Evolutionary conservation across 2,888 invertebrate species (phyloP), one percentile per base, ranked within the genome.

Genomic region (Dendrolimus pini): DNA sequence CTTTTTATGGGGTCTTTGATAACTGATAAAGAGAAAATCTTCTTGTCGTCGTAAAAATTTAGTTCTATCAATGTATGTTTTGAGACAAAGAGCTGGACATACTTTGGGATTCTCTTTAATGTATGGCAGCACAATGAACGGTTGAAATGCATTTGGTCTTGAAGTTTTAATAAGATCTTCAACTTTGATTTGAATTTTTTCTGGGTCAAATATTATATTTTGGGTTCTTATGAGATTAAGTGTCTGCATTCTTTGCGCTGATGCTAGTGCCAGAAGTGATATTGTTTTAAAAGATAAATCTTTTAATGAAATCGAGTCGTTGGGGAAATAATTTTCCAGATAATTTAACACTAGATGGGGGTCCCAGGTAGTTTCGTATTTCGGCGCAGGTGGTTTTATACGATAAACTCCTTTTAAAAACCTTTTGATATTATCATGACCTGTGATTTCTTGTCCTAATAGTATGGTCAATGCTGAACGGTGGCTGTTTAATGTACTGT

Each of bases 351-450:
- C 47, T 10, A 47, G 9, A 10, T 9, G 12, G 12, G 47, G 47
- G 12, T 63, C 58, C 65, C 64, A 65, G 7, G 64, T 68, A 0
- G 9, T 8, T 14, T 59, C 54, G 53, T 66, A 68, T 59, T 63
- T 66, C 0, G 66, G 65, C 9, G 18, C n/a, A 18, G 60, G 56
- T 8, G 63, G 65, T 30, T 57, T 61, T 18, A 64, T 18, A 0
- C 56, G 57, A 55, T 56, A 67, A 12, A 61, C 60, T 0, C 66
- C 64, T 42, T 66, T 68, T 12, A 69, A 53, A 54, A 65, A 65
- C 0, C 65, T 54, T 9, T 62, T 62, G 1, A 47, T 2, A 47
- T 47, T 47, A 47, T 47, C 47, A 30, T 30, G 30, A 30, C 30
- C 30, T 3, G 30, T 30, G 30, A 30, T 30, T 30, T 30, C 30